A percentile compares a stretch with the other conserved stretches of the same genome.
phyloP scores from a whole-genome alignment of 1,140 invertebrate species.

The Brachionus koreanus region DNA sequence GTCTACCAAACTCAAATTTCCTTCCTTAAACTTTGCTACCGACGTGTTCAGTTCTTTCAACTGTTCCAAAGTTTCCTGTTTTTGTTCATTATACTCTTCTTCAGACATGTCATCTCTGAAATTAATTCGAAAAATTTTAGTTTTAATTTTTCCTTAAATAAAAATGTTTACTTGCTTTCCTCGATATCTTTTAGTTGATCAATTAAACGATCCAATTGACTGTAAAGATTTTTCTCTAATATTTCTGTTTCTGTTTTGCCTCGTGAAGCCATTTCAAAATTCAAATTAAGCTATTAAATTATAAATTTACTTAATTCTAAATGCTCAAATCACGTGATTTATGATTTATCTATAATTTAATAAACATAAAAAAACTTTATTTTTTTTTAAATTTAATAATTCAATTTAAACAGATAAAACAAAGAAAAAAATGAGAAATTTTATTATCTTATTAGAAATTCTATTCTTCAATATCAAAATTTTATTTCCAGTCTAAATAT shows the following conservation, averaged over 20 bases:
- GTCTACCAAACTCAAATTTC: conserved; percentile 70
- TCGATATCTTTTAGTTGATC: conserved; percentile 71
- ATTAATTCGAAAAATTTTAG: conserved; percentile 22
- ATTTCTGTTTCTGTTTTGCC: conserved; percentile 63
- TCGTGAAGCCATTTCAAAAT: conserved; percentile 52
- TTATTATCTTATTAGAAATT: too few relatives aligned
- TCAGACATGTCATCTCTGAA: conserved; percentile 65
- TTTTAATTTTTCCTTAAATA: conserved; percentile 39
- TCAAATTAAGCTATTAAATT: too few relatives aligned
- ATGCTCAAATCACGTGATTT: neutral
- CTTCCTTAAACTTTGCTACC: conserved; percentile 65
- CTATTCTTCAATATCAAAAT: too few relatives aligned
- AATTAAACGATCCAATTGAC: conserved; percentile 69
- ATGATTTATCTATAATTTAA: conserved; percentile 1
- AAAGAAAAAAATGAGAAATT: too few relatives aligned
- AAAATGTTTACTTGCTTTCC: conserved; percentile 64
- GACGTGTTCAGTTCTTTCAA: conserved; percentile 70
- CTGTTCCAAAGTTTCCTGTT: conserved; percentile 71
- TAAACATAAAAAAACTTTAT: neutral
- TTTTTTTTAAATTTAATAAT: neutral
- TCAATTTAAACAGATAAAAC: too few relatives aligned
- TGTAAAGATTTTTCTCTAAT: conserved; percentile 68
- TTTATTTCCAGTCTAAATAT: too few relatives aligned
- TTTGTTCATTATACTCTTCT: conserved; percentile 69
- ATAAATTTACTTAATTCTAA: neutral